Evolutionary conservation across 2,113 vertebrate genomes (phyloP).

Genomic region (Jacana jacana): DNA sequence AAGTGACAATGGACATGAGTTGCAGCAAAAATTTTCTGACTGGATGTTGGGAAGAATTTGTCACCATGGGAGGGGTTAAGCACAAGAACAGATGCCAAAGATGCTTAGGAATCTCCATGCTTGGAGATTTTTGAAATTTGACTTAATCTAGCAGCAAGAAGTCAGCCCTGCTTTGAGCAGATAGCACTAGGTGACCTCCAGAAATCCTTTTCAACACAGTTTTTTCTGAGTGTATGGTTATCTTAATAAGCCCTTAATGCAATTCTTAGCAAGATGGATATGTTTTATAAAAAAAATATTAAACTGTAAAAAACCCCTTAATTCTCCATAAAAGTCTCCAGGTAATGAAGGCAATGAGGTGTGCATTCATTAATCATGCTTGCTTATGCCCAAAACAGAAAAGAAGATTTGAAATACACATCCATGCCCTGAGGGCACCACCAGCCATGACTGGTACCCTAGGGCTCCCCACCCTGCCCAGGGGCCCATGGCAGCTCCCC

Average conservation of each 20-base stretch:
- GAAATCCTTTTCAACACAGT: neutral
- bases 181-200: neutral
- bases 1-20: neutral
- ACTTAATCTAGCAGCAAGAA: neutral
- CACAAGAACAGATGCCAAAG: neutral
- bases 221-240: neutral
- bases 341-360: neutral
- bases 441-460: neutral
- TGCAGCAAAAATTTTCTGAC: neutral
- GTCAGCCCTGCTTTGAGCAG: neutral
- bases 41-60: neutral
- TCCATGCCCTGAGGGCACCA: neutral
- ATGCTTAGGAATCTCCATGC: neutral
- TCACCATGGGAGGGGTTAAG: neutral
- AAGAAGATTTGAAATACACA: neutral
- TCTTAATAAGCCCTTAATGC: neutral
- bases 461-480: too few species aligned
- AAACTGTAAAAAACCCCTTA: neutral
- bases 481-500: neutral
- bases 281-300: neutral
- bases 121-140: neutral
- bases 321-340: neutral
- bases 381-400: neutral
- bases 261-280: neutral
- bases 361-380: neutral